Conservation (phyloP, 2,113 vertebrate genomes). For the Callaeas wilsoni region DNA sequence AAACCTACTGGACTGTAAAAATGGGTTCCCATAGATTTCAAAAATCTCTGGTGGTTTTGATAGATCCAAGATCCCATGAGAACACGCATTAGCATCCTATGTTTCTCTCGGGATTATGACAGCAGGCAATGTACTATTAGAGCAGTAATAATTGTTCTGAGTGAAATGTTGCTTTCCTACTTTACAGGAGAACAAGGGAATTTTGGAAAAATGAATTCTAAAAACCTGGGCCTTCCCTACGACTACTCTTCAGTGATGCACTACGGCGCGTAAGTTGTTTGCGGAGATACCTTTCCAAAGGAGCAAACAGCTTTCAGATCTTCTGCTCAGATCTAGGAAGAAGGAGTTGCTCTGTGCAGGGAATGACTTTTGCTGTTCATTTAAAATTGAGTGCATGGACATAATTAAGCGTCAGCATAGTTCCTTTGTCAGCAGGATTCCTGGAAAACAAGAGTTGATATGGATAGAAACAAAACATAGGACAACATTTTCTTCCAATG, state of each 20-base stretch:
- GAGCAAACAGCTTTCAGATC: background rate
- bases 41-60: background rate
- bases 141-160: background rate
- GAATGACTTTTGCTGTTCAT: background rate
- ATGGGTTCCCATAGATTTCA: background rate
- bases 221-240: conserved; percentile 63
- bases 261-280: conserved; percentile 60
- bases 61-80: background rate
- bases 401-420: background rate
- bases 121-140: background rate
- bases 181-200: conserved; percentile 53
- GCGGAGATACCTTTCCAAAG: background rate
- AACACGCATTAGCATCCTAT: background rate
- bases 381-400: background rate
- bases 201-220: conserved; percentile 63
- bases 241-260: conserved; percentile 72
- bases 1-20: background rate
- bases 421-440: background rate
- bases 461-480: background rate
- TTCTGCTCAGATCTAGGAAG: background rate
- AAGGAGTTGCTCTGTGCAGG: background rate
- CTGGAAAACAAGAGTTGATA: background rate
- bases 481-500: background rate
- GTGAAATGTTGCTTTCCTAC: background rate
- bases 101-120: background rate